Conservation (phyloP, 2,888 invertebrate genomes). For the Apeira syringaria region DNA sequence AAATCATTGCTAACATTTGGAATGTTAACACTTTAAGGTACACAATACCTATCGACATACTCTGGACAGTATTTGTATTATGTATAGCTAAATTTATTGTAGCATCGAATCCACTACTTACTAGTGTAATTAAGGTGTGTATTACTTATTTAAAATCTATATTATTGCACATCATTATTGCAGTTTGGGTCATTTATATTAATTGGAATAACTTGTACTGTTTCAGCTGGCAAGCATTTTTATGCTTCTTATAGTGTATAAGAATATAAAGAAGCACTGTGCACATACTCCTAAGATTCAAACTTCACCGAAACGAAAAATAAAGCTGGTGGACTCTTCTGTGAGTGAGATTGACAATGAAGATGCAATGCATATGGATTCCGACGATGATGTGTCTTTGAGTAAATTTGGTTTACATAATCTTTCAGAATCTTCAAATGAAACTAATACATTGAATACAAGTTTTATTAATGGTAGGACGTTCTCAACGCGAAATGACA, state of each 20-base stretch:
- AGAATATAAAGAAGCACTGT: conserved; percentile 47
- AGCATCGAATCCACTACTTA: conserved; percentile 47
- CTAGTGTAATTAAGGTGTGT: conserved; percentile 66
- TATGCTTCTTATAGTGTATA: conserved; percentile 60
- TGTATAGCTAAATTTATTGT: conserved; percentile 50
- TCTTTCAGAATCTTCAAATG: conserved; percentile 67
- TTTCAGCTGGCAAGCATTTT: conserved; percentile 58
- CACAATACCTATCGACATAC: conserved; percentile 62
- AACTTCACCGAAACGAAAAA: conserved; percentile 53
- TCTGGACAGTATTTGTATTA: conserved; percentile 66
- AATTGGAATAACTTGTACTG: too few relatives aligned
- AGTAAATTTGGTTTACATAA: conserved; percentile 72
- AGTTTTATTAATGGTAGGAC: conserved; percentile 61
- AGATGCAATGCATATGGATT: conserved; percentile 58
- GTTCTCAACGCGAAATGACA: conserved; percentile 62
- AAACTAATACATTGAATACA: conserved; percentile 53
- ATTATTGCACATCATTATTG: too few relatives aligned
- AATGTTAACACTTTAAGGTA: conserved; percentile 62
- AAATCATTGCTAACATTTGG: conserved; percentile 66
- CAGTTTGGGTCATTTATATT: too few relatives aligned
- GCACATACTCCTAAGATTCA: conserved; percentile 36
- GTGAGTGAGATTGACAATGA: conserved; percentile 53
- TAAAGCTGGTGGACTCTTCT: conserved; percentile 50
- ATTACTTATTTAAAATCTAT: conserved; percentile 3
- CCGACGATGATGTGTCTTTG: conserved; percentile 74